Evolutionary conservation across 2,797 vertebrate genomes (phyloP).

Genomic region (Sebastiscus albofasciatus): DNA sequence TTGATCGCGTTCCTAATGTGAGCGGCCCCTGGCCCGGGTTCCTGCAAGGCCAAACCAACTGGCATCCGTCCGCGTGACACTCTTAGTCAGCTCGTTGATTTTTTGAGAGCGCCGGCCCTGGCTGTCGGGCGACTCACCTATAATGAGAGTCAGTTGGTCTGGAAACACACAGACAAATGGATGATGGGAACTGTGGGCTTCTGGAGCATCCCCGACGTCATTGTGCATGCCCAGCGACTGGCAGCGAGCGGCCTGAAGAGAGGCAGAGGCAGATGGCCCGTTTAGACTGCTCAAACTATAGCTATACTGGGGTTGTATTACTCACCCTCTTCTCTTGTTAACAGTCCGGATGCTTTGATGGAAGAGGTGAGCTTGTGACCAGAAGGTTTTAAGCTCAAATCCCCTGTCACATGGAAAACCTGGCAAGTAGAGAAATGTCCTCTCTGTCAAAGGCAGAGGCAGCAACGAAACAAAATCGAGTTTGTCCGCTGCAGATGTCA

Average conservation of each 20-base stretch:
- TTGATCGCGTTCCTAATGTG: slow-evolving; percentile 40
- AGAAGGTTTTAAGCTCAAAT: not conserved
- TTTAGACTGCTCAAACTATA: slow-evolving; percentile 7
- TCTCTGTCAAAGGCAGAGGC: too few relatives aligned
- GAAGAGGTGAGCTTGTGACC: not conserved
- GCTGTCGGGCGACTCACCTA: slow-evolving; percentile 25
- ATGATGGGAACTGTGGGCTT: slow-evolving; percentile 42
- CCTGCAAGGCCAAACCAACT: slow-evolving; percentile 4
- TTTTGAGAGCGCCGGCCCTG: slow-evolving; percentile 30
- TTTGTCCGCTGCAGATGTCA: not conserved
- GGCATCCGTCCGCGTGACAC: slow-evolving; percentile 21
- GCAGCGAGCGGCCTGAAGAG: slow-evolving; percentile 1
- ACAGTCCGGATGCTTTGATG: not conserved
- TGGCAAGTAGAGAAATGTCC: too few relatives aligned
- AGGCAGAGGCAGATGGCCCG: slow-evolving; percentile 48
- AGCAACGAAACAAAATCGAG: not conserved
- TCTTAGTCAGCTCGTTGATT: slow-evolving; percentile 26
- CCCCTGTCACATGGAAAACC: not conserved
- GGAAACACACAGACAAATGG: slow-evolving; percentile 35
- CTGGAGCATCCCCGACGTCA: slow-evolving; percentile 47
- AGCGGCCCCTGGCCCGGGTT: not conserved
- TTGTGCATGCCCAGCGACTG: slow-evolving; percentile 11
- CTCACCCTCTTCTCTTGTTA: not conserved
- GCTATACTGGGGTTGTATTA: not conserved
- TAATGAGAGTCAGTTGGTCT: slow-evolving; percentile 35